Base-by-base conservation (phyloP, 2,797 vertebrate genomes). In the Hydrolagus colliei region DNA sequence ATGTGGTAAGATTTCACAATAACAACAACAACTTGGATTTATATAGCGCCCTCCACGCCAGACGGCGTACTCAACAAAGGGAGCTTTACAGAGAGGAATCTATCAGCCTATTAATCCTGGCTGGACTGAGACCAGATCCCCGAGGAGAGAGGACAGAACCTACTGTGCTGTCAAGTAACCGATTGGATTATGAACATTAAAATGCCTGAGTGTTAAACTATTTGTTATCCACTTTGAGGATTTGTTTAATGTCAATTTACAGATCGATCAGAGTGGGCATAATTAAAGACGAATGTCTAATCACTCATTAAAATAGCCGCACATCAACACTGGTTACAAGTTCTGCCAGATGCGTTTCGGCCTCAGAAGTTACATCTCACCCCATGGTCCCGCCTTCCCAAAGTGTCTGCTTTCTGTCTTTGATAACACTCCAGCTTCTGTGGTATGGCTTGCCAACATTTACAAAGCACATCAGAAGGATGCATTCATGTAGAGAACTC, bases 261-360 rank as follows among this genome's bases (percentile, higher is more conserved):
- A 82, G 27, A 27, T 27, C 27, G 27, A 27, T 27, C 27, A 27
- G 27, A 27, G 27, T 27, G 27, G 27, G 27, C 65, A 67, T 82
- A 82, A 82, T 82, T 82, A 82, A 67, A 82, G 67, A 13, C 14
- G 65, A 82, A 82, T 82, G 27, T 67, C 78, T 32, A 82, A 82
- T 82, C 68, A 68, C 79, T 82, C 79, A 82, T 82, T 68, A 82
- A 82, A 82, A 68, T 32, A 27, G 27, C 27, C 27, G 68, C 41
- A 20, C 41, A 82, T 82, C 79, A 82, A 68, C 68, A 65, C 63
- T 41, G 16, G 27, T 82, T 82, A 82, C 68, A 82, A 82, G 35
- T 68, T 82, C 65, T 82, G 35, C 79, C 16, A 35, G 63, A 68
- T 67, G 18, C 27, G 32, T 82, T 27, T 27, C 63, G 27, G 3